Conservation (phyloP, 2,113 vertebrate genomes). For the Rhodinocichla rosea region DNA sequence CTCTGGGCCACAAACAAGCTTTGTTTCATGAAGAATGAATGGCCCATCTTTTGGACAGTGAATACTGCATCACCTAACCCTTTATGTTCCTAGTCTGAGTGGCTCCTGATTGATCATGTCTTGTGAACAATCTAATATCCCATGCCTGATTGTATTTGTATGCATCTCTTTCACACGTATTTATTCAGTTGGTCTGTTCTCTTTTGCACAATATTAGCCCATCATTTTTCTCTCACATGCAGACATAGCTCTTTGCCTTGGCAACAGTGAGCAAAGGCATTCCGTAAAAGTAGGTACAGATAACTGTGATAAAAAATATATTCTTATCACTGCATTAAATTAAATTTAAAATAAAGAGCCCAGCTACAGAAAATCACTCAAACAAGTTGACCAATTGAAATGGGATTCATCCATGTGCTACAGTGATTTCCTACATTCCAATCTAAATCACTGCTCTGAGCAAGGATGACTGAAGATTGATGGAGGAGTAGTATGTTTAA, state of each 20-base stretch:
- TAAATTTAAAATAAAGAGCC: background rate
- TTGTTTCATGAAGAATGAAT: fast-evolving
- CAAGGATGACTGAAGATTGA: background rate
- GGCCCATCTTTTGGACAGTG: background rate
- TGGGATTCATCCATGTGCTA: background rate
- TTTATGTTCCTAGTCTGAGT: background rate
- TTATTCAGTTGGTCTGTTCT: background rate
- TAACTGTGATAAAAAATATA: background rate
- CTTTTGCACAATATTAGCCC: background rate
- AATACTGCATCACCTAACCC: background rate
- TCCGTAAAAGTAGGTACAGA: background rate
- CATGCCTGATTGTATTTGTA: background rate
- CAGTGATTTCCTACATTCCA: background rate
- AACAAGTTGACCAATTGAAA: background rate
- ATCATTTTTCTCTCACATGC: background rate
- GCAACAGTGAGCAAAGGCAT: background rate
- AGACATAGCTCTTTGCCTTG: background rate
- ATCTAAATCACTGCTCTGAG: background rate
- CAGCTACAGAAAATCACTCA: background rate
- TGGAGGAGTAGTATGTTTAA: background rate
- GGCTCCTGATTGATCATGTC: background rate
- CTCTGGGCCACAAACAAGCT: background rate
- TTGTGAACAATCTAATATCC: background rate
- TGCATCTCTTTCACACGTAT: background rate
- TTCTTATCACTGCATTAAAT: background rate